Base-by-base conservation (phyloP, 2,888 invertebrate genomes). In the Meta bourneti region DNA sequence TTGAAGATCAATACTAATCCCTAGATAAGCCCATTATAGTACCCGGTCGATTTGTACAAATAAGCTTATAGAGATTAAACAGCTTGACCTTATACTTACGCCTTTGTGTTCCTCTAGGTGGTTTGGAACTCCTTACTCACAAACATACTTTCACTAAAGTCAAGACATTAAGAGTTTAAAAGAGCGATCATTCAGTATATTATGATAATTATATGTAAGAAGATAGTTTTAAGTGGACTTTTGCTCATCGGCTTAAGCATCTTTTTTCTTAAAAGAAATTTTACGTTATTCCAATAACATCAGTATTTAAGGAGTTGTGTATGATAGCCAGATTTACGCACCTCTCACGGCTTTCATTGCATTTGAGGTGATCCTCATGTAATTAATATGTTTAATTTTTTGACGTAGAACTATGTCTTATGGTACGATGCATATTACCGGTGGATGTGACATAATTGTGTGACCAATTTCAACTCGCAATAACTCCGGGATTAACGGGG, bases 1-100 rank as follows among this genome's bases (percentile, higher is more conserved):
- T 69, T 16, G 54, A 20, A 34, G 84, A 84, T 84, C 54, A 74
- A 61, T 84, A 74, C 6, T 75, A 84, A 84, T 75, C 72, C 20
- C n/a, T 7, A 1, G 54, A 13, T 84, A 75, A 84, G 52, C 75
- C 74, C 54, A 84, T 84, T 84, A 84, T 9, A 16, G 52, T 83
- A 61, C 52, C 48, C 74, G 54, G 54, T 16, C 74, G 54, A 75
- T 84, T 75, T 34, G 34, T 75, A 61, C 54, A 48, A 84, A 84
- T 52, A 75, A 52, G 78, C n/a, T 78, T 78, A 78, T 16, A 9
- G 52, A 75, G 75, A 75, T 75, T 75, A 75, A 7, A 16, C 34
- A 48, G 48, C 19, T 11, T 11, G 34, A 0, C 20, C 61, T 61
- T 61, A 6, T 61, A 61, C 16, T 61, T 6, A 61, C 16, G 61